These are phyloP conservation scores for Synanthedon myopaeformis DNA, from an alignment of 2,888 invertebrate species.

Conservation along the genomic window DNA sequence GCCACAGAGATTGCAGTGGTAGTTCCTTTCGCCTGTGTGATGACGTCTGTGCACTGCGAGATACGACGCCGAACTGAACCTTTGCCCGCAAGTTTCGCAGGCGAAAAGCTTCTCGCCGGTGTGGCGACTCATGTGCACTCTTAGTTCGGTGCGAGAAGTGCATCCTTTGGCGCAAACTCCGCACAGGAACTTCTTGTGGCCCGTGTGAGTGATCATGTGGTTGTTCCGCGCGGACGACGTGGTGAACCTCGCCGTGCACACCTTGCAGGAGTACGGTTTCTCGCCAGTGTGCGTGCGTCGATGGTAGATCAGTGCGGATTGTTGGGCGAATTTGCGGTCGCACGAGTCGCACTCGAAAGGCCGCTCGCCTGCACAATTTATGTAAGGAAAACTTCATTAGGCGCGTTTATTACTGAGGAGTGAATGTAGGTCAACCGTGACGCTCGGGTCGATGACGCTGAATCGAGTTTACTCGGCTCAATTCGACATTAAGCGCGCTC, in stretches of 20 bases:
- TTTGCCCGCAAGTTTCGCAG: constrained; percentile 44
- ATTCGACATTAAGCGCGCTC: no score
- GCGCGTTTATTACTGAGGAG: no score
- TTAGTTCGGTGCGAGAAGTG: constrained; percentile 54
- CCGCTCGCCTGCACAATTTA: constrained; percentile 43
- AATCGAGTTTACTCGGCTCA: no score
- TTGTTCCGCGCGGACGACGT: constrained; percentile 64
- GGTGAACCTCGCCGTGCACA: constrained; percentile 57
- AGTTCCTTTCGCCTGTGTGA: constrained; percentile 48
- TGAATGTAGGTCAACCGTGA: no score
- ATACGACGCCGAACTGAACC: constrained; percentile 56
- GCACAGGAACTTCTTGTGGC: constrained; percentile 58
- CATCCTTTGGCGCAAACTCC: constrained; percentile 58
- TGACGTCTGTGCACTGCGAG: constrained; percentile 53
- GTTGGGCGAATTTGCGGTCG: constrained; percentile 61
- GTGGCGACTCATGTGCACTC: constrained; percentile 50
- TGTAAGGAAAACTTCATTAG: no score
- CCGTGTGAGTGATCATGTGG: constrained; percentile 59
- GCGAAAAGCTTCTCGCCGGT: constrained; percentile 58
- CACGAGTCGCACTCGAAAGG: constrained; percentile 62
- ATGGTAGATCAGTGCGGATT: constrained; percentile 65
- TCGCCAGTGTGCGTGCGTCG: constrained; percentile 65
- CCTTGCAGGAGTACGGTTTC: constrained; percentile 61
- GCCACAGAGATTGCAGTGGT: constrained; percentile 45
- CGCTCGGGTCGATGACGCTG: no score